Base-by-base conservation (phyloP, 30 jellyfish, hydroid and myxozoan genomes). In the Clytia hemisphaerica region DNA sequence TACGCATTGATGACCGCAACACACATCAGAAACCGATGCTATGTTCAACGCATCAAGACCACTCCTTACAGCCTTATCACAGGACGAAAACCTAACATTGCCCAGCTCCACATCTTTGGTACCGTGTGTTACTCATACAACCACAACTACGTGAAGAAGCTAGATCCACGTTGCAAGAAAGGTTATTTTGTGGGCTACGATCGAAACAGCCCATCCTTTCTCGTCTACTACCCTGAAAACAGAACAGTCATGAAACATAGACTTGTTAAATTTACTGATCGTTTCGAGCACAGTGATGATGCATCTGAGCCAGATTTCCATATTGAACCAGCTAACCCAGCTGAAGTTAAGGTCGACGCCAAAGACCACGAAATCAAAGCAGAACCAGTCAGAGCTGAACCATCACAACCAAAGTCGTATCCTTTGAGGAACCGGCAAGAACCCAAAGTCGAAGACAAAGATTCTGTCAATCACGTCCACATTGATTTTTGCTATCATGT, bases 181-280 rank as follows among this genome's bases (percentile, higher is more conserved):
- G 68, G 67, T 21, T 60, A 60, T 29, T 60, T 60, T 60, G 67
- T 60, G n/a, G 73, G 73, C n/a, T 60, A 60, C 29, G 73, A 60
- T 29, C n/a, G 10, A 22, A 9, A 60, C 67, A 60, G 67, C 29
- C 73, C 73, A 29, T 60, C 73, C n/a, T 60, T 12, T 60, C 67
- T 60, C 10, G 73, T 33, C 29, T 60, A 60, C 68, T 60, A 60
- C 67, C 73, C 73, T 18, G 73, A 60, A 9, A 10, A 15, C 12
- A 21, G 22, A 9, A 10, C 67, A 7, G 67, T 51, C 16, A 15
- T 51, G 31, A 51, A 51, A 21, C 67, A 51, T 33, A 7, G 67
- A 7, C 27, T 51, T 7, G 67, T 51, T 10, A 51, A 51, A 21
- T 51, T 51, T 21, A 51, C 67, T 9, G 27, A 51, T 10, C 16